Conservation (phyloP, 2,113 vertebrate genomes). For the Mungos mungo region DNA sequence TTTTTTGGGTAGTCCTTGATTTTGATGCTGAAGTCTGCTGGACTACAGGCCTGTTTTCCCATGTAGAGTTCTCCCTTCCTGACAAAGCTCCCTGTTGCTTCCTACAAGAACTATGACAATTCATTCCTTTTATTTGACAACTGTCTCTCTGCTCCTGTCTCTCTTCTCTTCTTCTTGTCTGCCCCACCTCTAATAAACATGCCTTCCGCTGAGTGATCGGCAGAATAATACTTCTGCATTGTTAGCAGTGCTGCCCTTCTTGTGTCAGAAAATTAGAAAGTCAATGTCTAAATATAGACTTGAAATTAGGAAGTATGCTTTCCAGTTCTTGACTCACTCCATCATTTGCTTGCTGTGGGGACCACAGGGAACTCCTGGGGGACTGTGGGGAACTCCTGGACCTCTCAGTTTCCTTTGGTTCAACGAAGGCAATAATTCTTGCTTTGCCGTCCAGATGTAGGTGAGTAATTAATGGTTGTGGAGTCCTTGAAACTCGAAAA, state of each 20-base stretch:
- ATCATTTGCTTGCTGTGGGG: constrained; percentile 46
- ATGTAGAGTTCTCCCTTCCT: not conserved
- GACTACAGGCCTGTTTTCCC: not conserved
- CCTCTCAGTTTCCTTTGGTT: constrained; percentile 40
- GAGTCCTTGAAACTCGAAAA: constrained; percentile 12
- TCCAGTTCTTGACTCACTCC: constrained; percentile 42
- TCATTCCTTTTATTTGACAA: not conserved
- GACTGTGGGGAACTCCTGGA: not conserved
- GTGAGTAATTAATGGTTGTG: constrained; percentile 50
- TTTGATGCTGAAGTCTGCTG: not conserved
- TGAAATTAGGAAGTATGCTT: constrained; percentile 40
- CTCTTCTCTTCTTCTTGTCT: not conserved
- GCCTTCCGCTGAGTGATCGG: not conserved
- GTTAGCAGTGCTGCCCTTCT: not conserved
- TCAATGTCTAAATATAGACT: constrained; percentile 32
- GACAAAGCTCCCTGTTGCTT: not conserved
- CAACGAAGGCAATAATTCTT: constrained; percentile 41
- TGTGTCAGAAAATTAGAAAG: not conserved
- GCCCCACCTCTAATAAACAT: not conserved
- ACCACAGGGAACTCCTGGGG: not conserved
- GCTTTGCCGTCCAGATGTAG: constrained; percentile 27
- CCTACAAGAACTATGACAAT: not conserved
- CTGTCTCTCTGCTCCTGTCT: not conserved
- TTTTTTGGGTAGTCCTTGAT: not conserved
- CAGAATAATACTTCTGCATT: not conserved